Conservation (phyloP, 2,113 vertebrate species). For the Aix galericulata region DNA sequence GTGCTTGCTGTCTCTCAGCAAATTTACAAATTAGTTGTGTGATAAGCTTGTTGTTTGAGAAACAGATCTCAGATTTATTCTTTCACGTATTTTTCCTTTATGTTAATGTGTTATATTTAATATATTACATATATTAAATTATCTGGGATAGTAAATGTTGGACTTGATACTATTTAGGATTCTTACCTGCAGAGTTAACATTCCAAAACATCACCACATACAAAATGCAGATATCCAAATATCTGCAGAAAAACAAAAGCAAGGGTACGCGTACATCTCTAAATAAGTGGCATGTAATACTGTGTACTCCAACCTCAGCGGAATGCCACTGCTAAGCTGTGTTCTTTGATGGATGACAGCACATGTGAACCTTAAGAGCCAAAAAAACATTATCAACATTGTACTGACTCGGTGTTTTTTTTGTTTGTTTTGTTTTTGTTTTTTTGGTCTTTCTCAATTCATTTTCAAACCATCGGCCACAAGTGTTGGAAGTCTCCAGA, state of each 20-base stretch:
- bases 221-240: neutral
- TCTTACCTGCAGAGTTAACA: neutral
- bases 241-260: neutral
- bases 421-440: neutral
- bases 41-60: neutral
- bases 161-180: neutral
- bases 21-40: neutral
- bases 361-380: neutral
- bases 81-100: neutral
- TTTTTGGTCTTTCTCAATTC: neutral
- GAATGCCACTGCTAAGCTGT: neutral
- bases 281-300: neutral
- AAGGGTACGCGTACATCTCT: neutral
- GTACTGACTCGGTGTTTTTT: neutral
- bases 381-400: neutral
- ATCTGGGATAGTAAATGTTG: neutral
- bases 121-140: neutral
- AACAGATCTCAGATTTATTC: neutral
- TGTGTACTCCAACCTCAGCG: neutral
- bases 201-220: neutral
- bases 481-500: neutral
- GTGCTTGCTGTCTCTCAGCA: neutral
- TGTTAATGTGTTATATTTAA: neutral
- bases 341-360: neutral
- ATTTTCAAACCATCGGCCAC: neutral